Evolutionary conservation across 2,113 vertebrate species (phyloP).

Genomic region (Eclectus roratus): DNA sequence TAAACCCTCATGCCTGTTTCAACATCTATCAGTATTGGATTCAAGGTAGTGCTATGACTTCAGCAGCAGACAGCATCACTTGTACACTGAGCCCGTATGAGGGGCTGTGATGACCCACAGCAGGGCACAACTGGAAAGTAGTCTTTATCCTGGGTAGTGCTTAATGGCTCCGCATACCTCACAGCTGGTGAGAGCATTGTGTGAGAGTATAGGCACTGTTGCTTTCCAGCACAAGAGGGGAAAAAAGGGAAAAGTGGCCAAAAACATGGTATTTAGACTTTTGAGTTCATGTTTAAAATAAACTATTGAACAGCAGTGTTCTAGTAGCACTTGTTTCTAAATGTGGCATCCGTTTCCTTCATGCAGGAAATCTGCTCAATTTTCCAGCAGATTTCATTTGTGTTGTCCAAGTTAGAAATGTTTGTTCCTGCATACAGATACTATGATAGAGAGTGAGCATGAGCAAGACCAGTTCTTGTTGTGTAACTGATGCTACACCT

Average conservation of each 20-base stretch:
- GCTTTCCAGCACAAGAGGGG: not conserved
- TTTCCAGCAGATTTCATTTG: not conserved
- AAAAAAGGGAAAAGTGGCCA: not conserved
- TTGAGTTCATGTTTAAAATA: not conserved
- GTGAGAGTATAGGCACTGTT: not conserved
- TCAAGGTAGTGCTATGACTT: not conserved
- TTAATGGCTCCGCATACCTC: not conserved
- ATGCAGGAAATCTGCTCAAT: not conserved
- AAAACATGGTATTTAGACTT: not conserved
- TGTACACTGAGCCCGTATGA: accelerated
- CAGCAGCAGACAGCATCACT: not conserved
- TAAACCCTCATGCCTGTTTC: not conserved
- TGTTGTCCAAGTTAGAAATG: not conserved
- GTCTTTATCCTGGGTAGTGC: not conserved
- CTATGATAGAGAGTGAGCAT: not conserved
- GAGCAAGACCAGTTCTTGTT: not conserved
- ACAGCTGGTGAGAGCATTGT: not conserved
- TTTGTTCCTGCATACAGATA: not conserved
- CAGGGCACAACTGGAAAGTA: not conserved
- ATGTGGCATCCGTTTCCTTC: not conserved
- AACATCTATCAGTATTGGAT: not conserved
- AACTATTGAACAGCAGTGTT: not conserved
- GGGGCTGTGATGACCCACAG: not conserved
- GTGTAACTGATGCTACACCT: not conserved
- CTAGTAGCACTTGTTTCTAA: conserved; percentile 13